Evolutionary conservation across 2,888 invertebrate genomes (phyloP).

Genomic region (Sipha maydis): DNA sequence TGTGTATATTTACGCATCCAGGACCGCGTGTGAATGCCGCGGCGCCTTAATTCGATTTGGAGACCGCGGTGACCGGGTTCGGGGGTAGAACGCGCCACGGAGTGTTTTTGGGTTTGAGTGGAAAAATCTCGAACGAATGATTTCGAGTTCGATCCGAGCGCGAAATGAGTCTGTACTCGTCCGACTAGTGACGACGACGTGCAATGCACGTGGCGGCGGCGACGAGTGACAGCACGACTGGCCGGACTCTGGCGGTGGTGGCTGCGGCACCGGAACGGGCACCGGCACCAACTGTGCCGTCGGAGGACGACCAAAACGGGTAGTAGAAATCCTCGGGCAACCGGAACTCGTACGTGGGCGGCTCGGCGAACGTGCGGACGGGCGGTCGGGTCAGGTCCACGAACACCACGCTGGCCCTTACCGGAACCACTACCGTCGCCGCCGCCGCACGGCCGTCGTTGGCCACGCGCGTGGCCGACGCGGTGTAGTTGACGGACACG

Average conservation of each 20-base stretch:
- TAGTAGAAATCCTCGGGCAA: constrained; percentile 81
- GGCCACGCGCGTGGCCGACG: neutral
- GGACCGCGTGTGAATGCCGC: too few relatives aligned
- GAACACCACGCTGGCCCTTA: constrained; percentile 68
- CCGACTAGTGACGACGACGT: too few relatives aligned
- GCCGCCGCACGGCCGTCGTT: neutral
- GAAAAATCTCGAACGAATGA: too few relatives aligned
- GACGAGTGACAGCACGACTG: too few relatives aligned
- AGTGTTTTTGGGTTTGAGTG: too few relatives aligned
- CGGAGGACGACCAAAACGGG: constrained; percentile 69
- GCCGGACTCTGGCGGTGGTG: neutral
- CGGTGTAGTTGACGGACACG: constrained; percentile 43
- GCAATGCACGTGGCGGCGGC: too few relatives aligned
- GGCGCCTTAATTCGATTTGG: too few relatives aligned
- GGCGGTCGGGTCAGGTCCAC: constrained; percentile 70
- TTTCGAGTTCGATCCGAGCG: too few relatives aligned
- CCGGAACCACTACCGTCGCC: constrained; percentile 13
- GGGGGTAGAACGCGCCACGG: too few relatives aligned
- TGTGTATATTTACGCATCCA: too few relatives aligned
- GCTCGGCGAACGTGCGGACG: constrained; percentile 70
- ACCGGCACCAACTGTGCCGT: neutral
- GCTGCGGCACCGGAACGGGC: neutral
- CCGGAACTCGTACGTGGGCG: constrained; percentile 75
- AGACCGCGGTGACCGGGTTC: too few relatives aligned
- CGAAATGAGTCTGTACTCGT: too few relatives aligned